Percentiles rank a stretch among this genome's conserved stretches.
These are phyloP conservation scores for Zophobas atratus DNA, from an alignment of 1,140 invertebrate genomes.

Conservation along the genomic window DNA sequence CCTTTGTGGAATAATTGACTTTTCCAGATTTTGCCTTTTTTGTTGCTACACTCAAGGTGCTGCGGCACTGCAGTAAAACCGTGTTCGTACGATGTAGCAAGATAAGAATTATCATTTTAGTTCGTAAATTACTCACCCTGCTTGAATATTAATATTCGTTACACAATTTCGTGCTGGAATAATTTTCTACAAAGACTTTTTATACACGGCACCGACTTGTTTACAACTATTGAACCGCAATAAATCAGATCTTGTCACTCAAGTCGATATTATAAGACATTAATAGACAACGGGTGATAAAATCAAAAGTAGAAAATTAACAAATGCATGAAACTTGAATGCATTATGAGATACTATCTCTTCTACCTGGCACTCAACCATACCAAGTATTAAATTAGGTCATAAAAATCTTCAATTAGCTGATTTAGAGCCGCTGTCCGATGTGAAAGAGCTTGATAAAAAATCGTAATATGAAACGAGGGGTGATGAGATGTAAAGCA, in stretches of 20 bases:
- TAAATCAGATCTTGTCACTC: constrained; percentile 34
- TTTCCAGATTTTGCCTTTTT: constrained; percentile 32
- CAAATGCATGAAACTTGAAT: constrained; percentile 1
- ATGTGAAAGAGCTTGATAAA: constrained; percentile 18
- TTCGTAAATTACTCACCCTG: background rate
- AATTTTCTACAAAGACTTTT: background rate
- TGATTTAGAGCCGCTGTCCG: constrained; percentile 8
- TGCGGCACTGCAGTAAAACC: background rate
- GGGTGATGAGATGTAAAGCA: constrained; percentile 26
- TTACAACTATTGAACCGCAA: background rate
- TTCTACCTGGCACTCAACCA: constrained; percentile 3
- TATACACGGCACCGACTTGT: constrained; percentile 2
- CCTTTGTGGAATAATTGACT: constrained; percentile 38
- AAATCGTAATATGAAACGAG: constrained; percentile 24
- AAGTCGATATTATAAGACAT: constrained; percentile 26
- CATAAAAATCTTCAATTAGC: constrained; percentile 28
- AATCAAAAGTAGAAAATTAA: constrained; percentile 31
- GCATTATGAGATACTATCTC: background rate
- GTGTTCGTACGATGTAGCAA: background rate
- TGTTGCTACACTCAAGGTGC: constrained; percentile 14
- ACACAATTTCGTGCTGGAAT: constrained; percentile 11
- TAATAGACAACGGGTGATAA: constrained; percentile 29
- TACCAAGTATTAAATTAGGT: constrained; percentile 16
- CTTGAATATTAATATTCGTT: constrained; percentile 19
- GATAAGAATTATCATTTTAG: background rate